phyloP scores from a whole-genome alignment of 2,797 vertebrate species.

The Bryconaethiops microstoma region DNA sequence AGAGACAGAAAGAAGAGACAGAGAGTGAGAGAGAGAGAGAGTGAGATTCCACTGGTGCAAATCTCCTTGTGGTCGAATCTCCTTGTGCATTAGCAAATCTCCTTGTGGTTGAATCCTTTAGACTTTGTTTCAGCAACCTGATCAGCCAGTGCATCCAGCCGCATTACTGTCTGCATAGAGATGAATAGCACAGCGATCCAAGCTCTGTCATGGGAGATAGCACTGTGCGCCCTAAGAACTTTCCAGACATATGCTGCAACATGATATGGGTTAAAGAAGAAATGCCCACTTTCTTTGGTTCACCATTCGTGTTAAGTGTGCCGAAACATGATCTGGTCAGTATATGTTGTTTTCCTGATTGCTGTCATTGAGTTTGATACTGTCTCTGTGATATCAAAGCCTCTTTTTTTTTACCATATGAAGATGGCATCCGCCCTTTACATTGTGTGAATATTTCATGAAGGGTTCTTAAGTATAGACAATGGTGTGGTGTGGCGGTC shows the following conservation, averaged over 20 bases:
- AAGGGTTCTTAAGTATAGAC: background rate
- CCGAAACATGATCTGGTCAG: background rate
- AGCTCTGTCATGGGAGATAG: conserved; percentile 9
- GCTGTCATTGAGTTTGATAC: background rate
- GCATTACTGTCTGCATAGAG: conserved; percentile 8
- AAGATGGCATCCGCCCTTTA: background rate
- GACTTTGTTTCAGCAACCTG: conserved; percentile 34
- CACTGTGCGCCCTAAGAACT: background rate
- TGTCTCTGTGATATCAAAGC: too few relatives aligned
- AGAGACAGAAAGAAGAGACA: background rate
- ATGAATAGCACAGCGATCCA: conserved; percentile 15
- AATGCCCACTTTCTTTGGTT: background rate
- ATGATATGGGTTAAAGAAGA: background rate
- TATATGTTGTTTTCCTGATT: background rate
- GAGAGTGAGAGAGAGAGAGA: background rate
- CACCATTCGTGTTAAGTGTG: background rate
- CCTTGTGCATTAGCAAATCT: background rate
- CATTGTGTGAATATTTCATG: background rate
- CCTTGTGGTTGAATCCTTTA: background rate
- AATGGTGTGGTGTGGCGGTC: background rate
- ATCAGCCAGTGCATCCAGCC: conserved; percentile 14
- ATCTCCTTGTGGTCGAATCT: too few relatives aligned
- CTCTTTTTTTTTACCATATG: too few relatives aligned
- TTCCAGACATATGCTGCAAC: background rate
- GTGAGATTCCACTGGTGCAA: background rate